Evolutionary conservation across 1,140 invertebrate genomes (phyloP), one percentile per base, ranked within the genome.

Genomic region (Gryon sp.): DNA sequence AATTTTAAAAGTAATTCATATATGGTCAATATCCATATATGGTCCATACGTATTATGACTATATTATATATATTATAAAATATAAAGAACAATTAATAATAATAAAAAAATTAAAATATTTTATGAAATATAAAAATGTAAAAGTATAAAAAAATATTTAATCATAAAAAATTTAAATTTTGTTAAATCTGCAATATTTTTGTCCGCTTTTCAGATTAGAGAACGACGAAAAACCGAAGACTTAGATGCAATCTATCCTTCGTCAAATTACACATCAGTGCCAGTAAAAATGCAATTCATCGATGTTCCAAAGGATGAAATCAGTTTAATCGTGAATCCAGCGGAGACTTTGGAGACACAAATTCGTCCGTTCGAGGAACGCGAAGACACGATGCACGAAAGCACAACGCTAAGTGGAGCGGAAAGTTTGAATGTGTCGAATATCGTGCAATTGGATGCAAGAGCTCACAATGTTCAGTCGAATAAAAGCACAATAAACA

Each of bases 201-300:
- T 34, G n/a, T 19, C 24, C 22, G 4, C 46, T 9, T 63, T 43
- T 53, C 46, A 65, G 46, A 28, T 22, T 4, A 65, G 38, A 30
- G 55, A 9, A 16, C 55, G 40, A 32, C 36, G 55, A 11, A 62
- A 55, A 11, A 0, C 1, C 9, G 30, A 62, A 26, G 36, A 60
- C 12, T 36, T 38, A 7, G 22, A 59, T 1, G 52, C 16, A 12
- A 32, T 48, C 14, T 4, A 55, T 26, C 15, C 28, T 15, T 7
- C 32, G 8, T 9, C 55, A 22, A 52, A 7, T 12, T 59, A 76
- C 8, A 16, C 30, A 15, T 53, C 34, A 52, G 0, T 55, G 11
- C 48, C 74, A n/a, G 15, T 73, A 12, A 63, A 38, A 41, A 82
- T 82, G 81, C 63, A 76, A 14, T 26, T 43, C 0, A 65, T 82